Evolutionary conservation across 2,113 vertebrate genomes (phyloP).

Genomic region (Melanotaenia duboulayi): DNA sequence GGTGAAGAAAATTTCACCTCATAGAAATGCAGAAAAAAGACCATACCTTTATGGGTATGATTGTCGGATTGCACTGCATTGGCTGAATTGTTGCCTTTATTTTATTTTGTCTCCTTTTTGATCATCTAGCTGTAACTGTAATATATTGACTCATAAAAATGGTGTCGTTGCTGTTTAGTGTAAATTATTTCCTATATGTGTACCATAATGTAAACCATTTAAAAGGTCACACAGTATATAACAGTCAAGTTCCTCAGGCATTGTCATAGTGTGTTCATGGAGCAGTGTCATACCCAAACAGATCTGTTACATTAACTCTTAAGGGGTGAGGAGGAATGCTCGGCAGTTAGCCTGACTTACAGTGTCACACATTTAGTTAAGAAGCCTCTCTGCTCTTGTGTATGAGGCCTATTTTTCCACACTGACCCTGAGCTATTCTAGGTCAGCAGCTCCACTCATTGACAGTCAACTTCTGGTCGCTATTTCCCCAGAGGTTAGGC

Average conservation of each 20-base stretch:
- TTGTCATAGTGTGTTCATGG: constrained; percentile 9
- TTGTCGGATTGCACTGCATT: not conserved
- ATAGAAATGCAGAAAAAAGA: constrained; percentile 29
- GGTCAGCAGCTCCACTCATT: constrained; percentile 58
- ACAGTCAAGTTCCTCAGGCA: not conserved
- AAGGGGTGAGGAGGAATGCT: constrained; percentile 43
- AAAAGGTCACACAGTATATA: too few species aligned
- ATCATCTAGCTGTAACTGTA: not conserved
- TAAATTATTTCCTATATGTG: not conserved
- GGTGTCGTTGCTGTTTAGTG: not conserved
- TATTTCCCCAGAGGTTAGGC: constrained; percentile 65
- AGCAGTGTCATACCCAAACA: constrained; percentile 26
- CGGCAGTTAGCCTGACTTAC: constrained; percentile 44
- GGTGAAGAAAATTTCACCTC: constrained; percentile 22
- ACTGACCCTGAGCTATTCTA: constrained; percentile 65
- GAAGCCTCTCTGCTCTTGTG: constrained; percentile 52
- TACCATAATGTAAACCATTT: not conserved
- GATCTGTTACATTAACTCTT: constrained; percentile 43
- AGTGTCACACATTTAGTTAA: constrained; percentile 58
- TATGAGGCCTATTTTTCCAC: constrained; percentile 63
- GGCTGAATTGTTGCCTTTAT: too few species aligned
- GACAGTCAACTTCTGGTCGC: constrained; percentile 75
- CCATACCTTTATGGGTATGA: not conserved
- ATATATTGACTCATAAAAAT: not conserved
- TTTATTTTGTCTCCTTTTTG: not conserved